Conservation (phyloP, 2,888 invertebrate genomes). For the Epinotia bilunana region DNA sequence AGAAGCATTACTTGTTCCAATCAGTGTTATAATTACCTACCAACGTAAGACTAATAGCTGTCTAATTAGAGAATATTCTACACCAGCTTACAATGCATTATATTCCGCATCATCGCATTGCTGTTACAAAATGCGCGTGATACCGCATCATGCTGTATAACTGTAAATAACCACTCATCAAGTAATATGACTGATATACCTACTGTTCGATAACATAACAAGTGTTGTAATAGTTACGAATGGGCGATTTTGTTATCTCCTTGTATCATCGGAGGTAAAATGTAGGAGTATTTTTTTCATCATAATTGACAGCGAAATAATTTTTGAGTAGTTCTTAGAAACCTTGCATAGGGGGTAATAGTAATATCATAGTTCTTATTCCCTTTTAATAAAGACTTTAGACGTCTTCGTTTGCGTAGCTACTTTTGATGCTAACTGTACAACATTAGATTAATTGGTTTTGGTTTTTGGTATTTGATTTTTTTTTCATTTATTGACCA, state of each 20-base stretch:
- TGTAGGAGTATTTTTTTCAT: background rate
- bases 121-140: slow-evolving; percentile 14
- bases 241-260: slow-evolving; percentile 7
- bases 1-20: too few relatives aligned
- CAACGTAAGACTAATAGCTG: background rate
- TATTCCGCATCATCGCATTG: slow-evolving; percentile 1
- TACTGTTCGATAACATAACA: slow-evolving; percentile 26
- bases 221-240: slow-evolving; percentile 34
- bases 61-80: slow-evolving; percentile 5
- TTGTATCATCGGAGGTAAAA: slow-evolving; percentile 2
- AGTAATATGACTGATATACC: background rate
- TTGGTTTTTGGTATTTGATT: too few relatives aligned
- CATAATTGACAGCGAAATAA: background rate
- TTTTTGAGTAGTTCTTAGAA: background rate
- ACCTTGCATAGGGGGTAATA: background rate
- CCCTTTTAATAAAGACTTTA: too few relatives aligned
- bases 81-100: background rate
- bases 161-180: background rate
- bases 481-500: too few relatives aligned
- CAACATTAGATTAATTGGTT: too few relatives aligned
- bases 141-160: background rate
- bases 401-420: too few relatives aligned
- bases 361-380: too few relatives aligned
- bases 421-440: too few relatives aligned
- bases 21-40: too few relatives aligned